These are phyloP conservation scores for Papilio polyxenes DNA, from an alignment of 1,140 invertebrate species.

Conservation along the genomic window DNA sequence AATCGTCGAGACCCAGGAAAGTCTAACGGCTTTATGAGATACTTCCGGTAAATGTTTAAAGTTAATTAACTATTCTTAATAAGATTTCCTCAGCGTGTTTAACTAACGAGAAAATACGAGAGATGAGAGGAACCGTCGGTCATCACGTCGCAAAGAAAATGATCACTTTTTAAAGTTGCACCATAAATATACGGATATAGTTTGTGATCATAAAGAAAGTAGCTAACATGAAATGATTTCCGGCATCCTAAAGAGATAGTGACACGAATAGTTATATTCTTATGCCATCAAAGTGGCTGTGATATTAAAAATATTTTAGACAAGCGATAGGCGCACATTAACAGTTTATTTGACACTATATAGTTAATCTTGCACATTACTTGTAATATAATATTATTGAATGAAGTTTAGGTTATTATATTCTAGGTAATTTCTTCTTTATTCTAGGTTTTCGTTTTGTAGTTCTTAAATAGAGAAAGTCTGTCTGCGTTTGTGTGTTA, in stretches of 20 bases:
- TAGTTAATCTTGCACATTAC: neutral
- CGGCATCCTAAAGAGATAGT: constrained; percentile 30
- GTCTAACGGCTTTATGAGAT: neutral
- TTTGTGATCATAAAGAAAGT: constrained; percentile 33
- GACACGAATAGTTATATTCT: constrained; percentile 31
- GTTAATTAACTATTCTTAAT: constrained; percentile 27
- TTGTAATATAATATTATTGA: neutral
- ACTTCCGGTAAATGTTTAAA: constrained; percentile 15
- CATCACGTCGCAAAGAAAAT: constrained; percentile 23
- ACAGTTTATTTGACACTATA: neutral
- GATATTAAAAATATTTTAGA: neutral
- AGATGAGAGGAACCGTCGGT: constrained; percentile 10
- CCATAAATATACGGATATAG: constrained; percentile 32
- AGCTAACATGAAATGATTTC: constrained; percentile 34
- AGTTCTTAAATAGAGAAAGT: neutral
- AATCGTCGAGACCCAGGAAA: neutral
- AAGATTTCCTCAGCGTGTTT: constrained; percentile 9
- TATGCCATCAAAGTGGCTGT: constrained; percentile 21
- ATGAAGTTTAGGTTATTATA: no score
- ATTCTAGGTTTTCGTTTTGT: neutral
- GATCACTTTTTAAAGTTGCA: constrained; percentile 18
- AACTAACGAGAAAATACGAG: constrained; percentile 22
- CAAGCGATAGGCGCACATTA: neutral
- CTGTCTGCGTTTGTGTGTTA: neutral
- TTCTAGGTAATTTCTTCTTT: neutral